These are phyloP conservation scores for Bombus waltoni DNA, from an alignment of 1,140 invertebrate genomes.

Conservation along the genomic window DNA sequence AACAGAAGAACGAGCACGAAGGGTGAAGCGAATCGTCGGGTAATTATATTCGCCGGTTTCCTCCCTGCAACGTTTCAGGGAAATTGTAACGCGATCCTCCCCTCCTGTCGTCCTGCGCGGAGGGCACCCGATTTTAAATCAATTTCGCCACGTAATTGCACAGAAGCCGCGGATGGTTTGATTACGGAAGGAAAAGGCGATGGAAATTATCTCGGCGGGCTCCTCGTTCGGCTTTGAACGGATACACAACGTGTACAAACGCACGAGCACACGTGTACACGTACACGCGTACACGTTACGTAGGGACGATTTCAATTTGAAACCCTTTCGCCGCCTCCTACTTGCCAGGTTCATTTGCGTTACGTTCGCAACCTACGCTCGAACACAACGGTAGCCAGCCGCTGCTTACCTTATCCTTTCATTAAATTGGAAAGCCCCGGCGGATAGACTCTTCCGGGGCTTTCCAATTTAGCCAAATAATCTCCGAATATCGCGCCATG, in stretches of 20 bases:
- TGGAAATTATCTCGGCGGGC: conserved; percentile 37
- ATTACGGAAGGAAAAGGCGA: conserved; percentile 45
- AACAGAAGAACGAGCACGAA: not conserved
- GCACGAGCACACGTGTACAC: not conserved
- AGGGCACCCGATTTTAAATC: conserved; percentile 42
- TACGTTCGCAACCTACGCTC: conserved; percentile 1
- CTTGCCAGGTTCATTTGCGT: conserved; percentile 34
- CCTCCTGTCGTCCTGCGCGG: not conserved
- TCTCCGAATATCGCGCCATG: too few species aligned
- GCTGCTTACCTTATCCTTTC: conserved; percentile 30
- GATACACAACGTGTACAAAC: not conserved
- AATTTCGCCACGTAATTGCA: conserved; percentile 37
- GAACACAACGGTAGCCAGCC: not conserved
- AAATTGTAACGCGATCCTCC: conserved; percentile 11
- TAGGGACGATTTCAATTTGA: conserved; percentile 25
- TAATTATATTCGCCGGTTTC: conserved; percentile 1
- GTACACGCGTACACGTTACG: too few species aligned
- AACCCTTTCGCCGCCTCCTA: not conserved
- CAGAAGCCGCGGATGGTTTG: conserved; percentile 35
- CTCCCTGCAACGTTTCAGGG: not conserved
- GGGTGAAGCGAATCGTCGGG: not conserved
- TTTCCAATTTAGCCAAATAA: conserved; percentile 26
- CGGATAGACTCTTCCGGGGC: not conserved
- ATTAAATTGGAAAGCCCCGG: not conserved
- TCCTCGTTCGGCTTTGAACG: not conserved